These are phyloP conservation scores for Caenorhabditis uteleia DNA, from an alignment of 2,888 invertebrate genomes.

Conservation along the genomic window DNA sequence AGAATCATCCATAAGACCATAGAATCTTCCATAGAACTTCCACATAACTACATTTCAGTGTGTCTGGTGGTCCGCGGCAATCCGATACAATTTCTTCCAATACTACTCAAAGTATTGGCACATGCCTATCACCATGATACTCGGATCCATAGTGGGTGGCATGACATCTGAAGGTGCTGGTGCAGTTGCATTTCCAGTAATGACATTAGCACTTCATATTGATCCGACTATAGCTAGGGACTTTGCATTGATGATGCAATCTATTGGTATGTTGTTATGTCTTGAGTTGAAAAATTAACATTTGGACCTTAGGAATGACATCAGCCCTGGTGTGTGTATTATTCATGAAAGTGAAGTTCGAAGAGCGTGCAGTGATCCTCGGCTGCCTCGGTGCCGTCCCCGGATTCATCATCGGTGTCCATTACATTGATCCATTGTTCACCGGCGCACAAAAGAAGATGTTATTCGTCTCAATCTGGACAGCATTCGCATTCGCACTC, in stretches of 20 bases:
- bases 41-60: conserved; percentile 39
- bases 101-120: conserved; percentile 65
- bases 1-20: too few relatives aligned
- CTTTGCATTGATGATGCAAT: conserved; percentile 65
- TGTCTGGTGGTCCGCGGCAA: conserved; percentile 66
- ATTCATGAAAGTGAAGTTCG: conserved; percentile 66
- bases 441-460: conserved; percentile 68
- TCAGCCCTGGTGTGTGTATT: conserved; percentile 67
- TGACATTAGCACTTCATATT: conserved; percentile 64
- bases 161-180: conserved; percentile 67
- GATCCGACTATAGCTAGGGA: conserved; percentile 60
- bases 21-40: too few relatives aligned
- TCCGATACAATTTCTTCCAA: conserved; percentile 60
- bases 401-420: conserved; percentile 67
- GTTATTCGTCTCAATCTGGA: conserved; percentile 70
- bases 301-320: conserved; percentile 62
- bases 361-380: conserved; percentile 63
- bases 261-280: conserved; percentile 36
- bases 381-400: conserved; percentile 63
- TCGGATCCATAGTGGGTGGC: conserved; percentile 67
- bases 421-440: conserved; percentile 62
- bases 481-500: conserved; percentile 68
- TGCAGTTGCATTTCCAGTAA: conserved; percentile 67
- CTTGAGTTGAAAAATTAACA: background rate
- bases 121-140: conserved; percentile 69